Evolutionary conservation across 1,140 invertebrate species (phyloP), one percentile per base, ranked within the genome.

Genomic region (Nomia melanderi): DNA sequence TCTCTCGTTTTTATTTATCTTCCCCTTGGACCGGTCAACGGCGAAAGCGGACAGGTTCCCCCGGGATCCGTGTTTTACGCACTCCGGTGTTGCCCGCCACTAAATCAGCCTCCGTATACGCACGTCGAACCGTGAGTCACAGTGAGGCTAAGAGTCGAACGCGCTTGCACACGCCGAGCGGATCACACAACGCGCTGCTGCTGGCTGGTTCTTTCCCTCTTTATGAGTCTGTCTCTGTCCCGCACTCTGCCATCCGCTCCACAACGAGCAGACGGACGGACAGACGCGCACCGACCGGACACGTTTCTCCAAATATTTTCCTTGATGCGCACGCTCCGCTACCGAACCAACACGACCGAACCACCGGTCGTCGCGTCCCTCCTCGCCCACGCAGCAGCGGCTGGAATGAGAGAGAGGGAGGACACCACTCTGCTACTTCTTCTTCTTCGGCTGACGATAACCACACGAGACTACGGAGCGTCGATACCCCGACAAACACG

Each of bases 31-130:
- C 14, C n/a, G 4, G 20, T 7, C 20, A 47, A n/a, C 20, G 54
- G 4, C 8, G 9, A 31, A 2, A 20, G n/a, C 63, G 2, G 50
- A 36, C 33, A n/a, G 5, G n/a, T 31, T 5, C 23, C 44, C 56
- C 7, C 29, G 50, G 27, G 23, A 23, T 54, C 53, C 39, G 44
- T 33, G 56, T n/a, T 71, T 17, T 70, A 62, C 33, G 44, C 53
- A 77, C 39, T 33, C 41, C 69, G 64, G 33, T n/a, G 39, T 47
- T n/a, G n/a, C 1, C 64, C 54, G 47, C 25, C 78, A 86, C 83
- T 78, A 72, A 80, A 83, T 86, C 80, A 59, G 73, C 64, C 33
- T 74, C 25, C 65, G 76, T 82, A 82, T 39, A 50, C 23, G 71
- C 65, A 66, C 65, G 59, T 41, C 25, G 5, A 79, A 65, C 70